Evolutionary conservation across 2,113 vertebrate species (phyloP).

Genomic region (Gadus chalcogrammus): DNA sequence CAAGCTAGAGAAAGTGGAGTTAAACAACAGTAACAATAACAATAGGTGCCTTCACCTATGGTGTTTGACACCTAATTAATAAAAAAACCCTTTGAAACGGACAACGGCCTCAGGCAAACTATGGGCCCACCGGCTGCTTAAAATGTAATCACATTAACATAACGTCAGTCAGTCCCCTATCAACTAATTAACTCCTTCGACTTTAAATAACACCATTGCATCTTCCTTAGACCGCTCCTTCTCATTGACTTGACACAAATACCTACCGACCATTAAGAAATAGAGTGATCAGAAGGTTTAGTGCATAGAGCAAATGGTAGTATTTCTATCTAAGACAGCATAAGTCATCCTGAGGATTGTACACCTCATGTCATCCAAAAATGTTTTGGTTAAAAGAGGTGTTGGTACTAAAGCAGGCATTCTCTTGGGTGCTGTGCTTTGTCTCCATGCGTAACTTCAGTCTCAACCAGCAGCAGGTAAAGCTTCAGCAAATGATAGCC

Average conservation of each 20-base stretch:
- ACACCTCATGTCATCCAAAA: too few relatives aligned
- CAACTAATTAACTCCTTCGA: constrained; percentile 79
- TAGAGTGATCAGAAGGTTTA: constrained; percentile 72
- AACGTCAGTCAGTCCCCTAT: constrained; percentile 68
- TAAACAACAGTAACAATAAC: too few relatives aligned
- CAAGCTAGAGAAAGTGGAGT: too few relatives aligned
- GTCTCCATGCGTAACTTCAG: constrained; percentile 78
- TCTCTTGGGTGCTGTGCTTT: constrained; percentile 68
- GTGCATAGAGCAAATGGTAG: constrained; percentile 69
- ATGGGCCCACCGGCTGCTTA: constrained; percentile 98
- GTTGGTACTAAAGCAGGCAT: constrained; percentile 7
- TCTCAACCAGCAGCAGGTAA: constrained; percentile 82
- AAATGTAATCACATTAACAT: constrained; percentile 91
- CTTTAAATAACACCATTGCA: constrained; percentile 74
- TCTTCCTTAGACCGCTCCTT: constrained; percentile 62
- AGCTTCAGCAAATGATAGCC: constrained; percentile 90
- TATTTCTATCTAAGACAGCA: constrained; percentile 36
- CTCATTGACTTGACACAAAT: constrained; percentile 66
- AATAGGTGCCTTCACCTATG: too few relatives aligned
- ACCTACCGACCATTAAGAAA: constrained; percentile 73
- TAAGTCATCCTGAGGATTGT: too few relatives aligned
- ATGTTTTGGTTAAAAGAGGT: too few relatives aligned
- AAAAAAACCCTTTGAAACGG: constrained; percentile 99
- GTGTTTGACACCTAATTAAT: constrained; percentile 81
- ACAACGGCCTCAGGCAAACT: constrained; percentile 99